phyloP scores from a whole-genome alignment of 2,797 vertebrate genomes.

The Meriones psammophilus region DNA sequence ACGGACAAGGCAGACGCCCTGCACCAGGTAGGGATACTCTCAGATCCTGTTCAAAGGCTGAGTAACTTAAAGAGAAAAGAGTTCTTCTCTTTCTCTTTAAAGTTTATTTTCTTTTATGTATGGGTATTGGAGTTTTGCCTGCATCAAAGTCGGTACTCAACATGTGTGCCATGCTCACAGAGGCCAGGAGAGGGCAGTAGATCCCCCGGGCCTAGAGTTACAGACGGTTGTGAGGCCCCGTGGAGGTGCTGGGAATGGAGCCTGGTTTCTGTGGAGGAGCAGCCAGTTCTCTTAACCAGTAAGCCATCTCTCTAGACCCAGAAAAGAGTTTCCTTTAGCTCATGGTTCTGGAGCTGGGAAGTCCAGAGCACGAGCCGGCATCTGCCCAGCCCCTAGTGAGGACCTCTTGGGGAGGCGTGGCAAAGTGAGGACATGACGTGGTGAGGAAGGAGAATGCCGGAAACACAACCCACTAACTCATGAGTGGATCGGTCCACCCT shows the following conservation, averaged over 20 bases:
- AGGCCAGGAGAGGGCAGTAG: not conserved
- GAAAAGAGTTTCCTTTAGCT: not conserved
- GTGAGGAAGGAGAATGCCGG: not conserved
- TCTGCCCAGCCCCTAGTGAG: not conserved
- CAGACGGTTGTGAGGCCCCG: not conserved
- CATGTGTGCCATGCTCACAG: not conserved
- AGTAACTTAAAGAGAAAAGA: not conserved
- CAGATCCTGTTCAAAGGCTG: not conserved
- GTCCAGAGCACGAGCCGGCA: not conserved
- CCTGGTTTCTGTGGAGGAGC: not conserved
- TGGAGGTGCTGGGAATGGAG: not conserved
- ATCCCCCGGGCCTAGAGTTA: not conserved
- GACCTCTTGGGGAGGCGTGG: not conserved
- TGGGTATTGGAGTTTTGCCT: not conserved
- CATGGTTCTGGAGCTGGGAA: not conserved
- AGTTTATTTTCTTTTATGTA: not conserved
- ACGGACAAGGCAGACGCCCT: slow-evolving; percentile 91
- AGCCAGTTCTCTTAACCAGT: not conserved
- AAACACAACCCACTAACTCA: not conserved
- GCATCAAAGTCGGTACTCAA: not conserved
- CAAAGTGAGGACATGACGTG: not conserved
- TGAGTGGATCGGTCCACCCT: not conserved
- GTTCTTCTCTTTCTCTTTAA: not conserved
- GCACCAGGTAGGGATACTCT: slow-evolving; percentile 89
- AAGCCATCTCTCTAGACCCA: not conserved